Percentiles rank a stretch among this genome's conserved stretches.
Evolutionary conservation across 2,113 vertebrate species (phyloP).

Genomic region (Hirundichthys speculiger): DNA sequence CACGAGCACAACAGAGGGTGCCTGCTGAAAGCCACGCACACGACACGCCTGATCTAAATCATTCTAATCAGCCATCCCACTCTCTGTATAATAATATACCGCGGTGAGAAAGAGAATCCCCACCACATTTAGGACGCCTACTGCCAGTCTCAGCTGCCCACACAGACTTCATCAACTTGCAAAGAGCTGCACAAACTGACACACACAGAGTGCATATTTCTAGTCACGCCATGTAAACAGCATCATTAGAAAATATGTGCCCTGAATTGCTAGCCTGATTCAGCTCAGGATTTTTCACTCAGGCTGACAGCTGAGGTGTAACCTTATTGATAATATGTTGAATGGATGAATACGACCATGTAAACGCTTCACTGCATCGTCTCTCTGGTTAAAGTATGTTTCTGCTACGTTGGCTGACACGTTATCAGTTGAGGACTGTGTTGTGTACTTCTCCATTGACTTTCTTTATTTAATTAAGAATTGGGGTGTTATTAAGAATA

Average conservation of each 20-base stretch:
- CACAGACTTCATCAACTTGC: constrained; percentile 40
- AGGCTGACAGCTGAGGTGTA: neutral
- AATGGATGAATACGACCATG: neutral
- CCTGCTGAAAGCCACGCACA: constrained; percentile 32
- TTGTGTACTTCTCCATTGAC: too few species aligned
- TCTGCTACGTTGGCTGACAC: too few species aligned
- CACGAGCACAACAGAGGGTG: constrained; percentile 33
- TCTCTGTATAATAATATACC: constrained; percentile 60
- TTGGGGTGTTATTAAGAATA: too few species aligned
- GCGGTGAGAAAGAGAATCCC: constrained; percentile 39
- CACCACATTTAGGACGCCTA: constrained; percentile 46
- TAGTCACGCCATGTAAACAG: constrained; percentile 19
- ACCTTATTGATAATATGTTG: neutral
- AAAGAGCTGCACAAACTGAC: constrained; percentile 17
- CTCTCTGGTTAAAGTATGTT: too few species aligned
- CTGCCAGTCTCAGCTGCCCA: constrained; percentile 35
- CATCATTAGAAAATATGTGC: constrained; percentile 5
- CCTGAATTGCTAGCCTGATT: neutral
- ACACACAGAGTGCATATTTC: neutral
- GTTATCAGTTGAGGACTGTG: too few species aligned
- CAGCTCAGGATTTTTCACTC: neutral
- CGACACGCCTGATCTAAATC: constrained; percentile 53
- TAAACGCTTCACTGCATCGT: too few species aligned
- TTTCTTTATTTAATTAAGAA: too few species aligned
- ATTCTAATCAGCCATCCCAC: constrained; percentile 69